phyloP scores from a whole-genome alignment of 2,888 invertebrate genomes.

The Nomada hirtipes region DNA sequence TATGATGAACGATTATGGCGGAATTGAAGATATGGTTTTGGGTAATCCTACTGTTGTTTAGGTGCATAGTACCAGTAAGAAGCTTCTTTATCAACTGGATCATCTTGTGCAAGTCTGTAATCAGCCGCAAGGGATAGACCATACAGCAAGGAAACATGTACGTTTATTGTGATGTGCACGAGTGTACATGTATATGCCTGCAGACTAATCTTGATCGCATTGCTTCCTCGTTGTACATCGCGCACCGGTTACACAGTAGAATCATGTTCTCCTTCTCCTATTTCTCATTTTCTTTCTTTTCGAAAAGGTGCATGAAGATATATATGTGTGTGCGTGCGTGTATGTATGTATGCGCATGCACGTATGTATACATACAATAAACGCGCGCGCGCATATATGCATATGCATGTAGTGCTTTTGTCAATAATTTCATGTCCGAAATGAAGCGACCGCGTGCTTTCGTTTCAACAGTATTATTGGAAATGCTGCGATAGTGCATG shows the following conservation, averaged over 20 bases:
- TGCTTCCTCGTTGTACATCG: not conserved
- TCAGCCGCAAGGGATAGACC: slow-evolving; percentile 90
- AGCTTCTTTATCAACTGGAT: slow-evolving; percentile 97
- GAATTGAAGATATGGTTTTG: slow-evolving; percentile 66
- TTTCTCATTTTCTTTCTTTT: not conserved
- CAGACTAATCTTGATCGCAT: slow-evolving; percentile 22
- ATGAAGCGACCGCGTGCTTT: not conserved
- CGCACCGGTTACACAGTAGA: too few relatives aligned
- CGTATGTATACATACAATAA: too few relatives aligned
- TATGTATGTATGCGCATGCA: too few relatives aligned
- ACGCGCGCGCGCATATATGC: too few relatives aligned
- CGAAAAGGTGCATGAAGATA: not conserved
- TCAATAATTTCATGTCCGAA: not conserved
- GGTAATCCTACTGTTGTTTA: slow-evolving; percentile 83
- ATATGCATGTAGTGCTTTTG: slow-evolving; percentile 13
- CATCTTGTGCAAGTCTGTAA: slow-evolving; percentile 98
- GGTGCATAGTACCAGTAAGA: slow-evolving; percentile 98
- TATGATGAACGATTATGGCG: slow-evolving; percentile 8
- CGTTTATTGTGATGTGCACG: slow-evolving; percentile 79
- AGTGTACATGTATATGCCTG: slow-evolving; percentile 34
- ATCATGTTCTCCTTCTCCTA: not conserved
- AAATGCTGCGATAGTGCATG: slow-evolving; percentile 20
- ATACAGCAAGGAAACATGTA: slow-evolving; percentile 91
- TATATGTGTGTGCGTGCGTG: too few relatives aligned
- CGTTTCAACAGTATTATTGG: not conserved